A percentile compares a stretch with the other conserved stretches of the same genome.
Conservation (phyloP, 1,140 invertebrate species). For the Zaprionus ornatus region DNA sequence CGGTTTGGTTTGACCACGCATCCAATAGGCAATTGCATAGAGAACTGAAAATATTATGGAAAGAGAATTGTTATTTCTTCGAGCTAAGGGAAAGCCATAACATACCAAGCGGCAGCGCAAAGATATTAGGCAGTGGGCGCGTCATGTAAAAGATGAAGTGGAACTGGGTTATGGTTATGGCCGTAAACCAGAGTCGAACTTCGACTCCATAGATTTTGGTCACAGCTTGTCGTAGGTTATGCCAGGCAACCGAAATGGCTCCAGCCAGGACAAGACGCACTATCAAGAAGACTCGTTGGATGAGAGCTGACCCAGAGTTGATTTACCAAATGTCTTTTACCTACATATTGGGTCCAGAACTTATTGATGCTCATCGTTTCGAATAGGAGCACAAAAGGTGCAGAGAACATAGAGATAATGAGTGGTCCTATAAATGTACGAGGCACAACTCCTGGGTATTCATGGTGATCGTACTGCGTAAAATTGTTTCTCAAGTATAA, state of each 20-base stretch:
- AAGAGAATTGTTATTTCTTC: neutral
- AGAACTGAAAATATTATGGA: slow-evolving; percentile 89
- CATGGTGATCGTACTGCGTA: slow-evolving; percentile 97
- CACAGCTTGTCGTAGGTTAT: slow-evolving; percentile 89
- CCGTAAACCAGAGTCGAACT: slow-evolving; percentile 92
- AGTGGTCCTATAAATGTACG: slow-evolving; percentile 97
- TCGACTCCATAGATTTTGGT: slow-evolving; percentile 90
- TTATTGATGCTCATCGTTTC: slow-evolving; percentile 91
- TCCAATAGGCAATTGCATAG: slow-evolving; percentile 93
- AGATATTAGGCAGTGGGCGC: slow-evolving; percentile 97
- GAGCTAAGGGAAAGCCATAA: slow-evolving; percentile 27
- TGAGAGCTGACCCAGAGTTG: neutral
- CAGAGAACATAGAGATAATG: slow-evolving; percentile 91
- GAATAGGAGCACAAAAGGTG: slow-evolving; percentile 89
- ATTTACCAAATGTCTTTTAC: slow-evolving; percentile 86
- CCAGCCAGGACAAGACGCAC: slow-evolving; percentile 92
- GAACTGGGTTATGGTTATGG: slow-evolving; percentile 96
- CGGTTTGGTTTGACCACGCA: slow-evolving; percentile 89
- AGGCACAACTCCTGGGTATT: slow-evolving; percentile 99
- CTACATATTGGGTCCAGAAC: slow-evolving; percentile 95
- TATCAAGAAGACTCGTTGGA: slow-evolving; percentile 85
- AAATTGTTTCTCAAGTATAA: slow-evolving; percentile 94
- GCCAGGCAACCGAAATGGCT: slow-evolving; percentile 90
- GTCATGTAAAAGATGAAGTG: slow-evolving; percentile 99
- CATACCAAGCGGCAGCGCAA: slow-evolving; percentile 95